Conservation (phyloP, 1,140 invertebrate genomes). For the Drosophila baimaii region DNA sequence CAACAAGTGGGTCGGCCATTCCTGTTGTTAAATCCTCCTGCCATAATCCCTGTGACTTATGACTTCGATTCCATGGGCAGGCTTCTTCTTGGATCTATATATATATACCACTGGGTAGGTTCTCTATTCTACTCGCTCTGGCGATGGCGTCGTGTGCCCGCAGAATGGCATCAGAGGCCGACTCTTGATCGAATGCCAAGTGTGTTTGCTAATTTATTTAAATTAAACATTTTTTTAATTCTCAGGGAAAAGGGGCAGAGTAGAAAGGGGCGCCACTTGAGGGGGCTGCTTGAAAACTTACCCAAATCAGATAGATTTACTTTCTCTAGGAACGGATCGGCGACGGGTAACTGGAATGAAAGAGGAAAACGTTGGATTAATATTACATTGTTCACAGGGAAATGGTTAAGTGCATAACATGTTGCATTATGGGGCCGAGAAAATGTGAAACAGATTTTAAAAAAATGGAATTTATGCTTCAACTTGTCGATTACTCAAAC, state of each 20-base stretch:
- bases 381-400: no score
- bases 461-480: background rate
- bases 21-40: background rate
- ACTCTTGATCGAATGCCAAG: constrained; percentile 63
- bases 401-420: no score
- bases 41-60: constrained; percentile 42
- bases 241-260: background rate
- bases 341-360: constrained; percentile 92
- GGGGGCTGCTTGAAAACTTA: constrained; percentile 85
- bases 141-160: constrained; percentile 63
- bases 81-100: background rate
- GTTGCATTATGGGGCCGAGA: no score
- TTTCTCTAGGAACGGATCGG: constrained; percentile 95
- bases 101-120: constrained; percentile 1
- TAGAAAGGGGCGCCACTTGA: background rate
- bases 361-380: constrained; percentile 63
- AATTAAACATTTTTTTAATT: constrained; percentile 32
- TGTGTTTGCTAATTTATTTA: constrained; percentile 62
- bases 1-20: constrained; percentile 3
- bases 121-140: constrained; percentile 20
- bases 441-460: background rate
- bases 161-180: constrained; percentile 19
- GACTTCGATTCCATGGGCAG: constrained; percentile 27
- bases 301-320: constrained; percentile 92
- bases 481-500: background rate